A percentile compares a stretch with the other conserved stretches of the same genome.
phyloP scores from a whole-genome alignment of 2,113 vertebrate species.

The Lagopus leucura region DNA sequence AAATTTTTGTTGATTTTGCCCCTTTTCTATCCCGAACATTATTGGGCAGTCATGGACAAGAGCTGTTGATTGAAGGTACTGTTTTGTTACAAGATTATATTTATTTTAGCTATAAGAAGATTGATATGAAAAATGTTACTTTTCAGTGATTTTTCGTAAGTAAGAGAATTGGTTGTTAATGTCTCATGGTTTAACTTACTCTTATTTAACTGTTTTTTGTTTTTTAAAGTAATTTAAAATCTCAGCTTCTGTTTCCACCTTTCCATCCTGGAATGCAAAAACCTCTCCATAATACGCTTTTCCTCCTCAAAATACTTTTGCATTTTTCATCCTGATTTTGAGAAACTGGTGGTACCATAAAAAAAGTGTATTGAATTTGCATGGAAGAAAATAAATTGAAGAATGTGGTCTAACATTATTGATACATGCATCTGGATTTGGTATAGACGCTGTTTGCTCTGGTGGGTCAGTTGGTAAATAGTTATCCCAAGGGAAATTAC shows the following conservation, averaged over 20 bases:
- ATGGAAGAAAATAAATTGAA: not conserved
- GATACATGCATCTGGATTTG: not conserved
- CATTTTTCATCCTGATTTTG: not conserved
- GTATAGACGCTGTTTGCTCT: not conserved
- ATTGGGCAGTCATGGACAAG: constrained; percentile 96
- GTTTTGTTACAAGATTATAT: constrained; percentile 63
- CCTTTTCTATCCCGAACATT: constrained; percentile 96
- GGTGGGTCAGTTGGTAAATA: not conserved
- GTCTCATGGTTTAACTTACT: not conserved
- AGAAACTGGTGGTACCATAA: not conserved
- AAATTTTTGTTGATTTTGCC: constrained; percentile 99
- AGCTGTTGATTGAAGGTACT: constrained; percentile 98
- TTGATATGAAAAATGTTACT: not conserved
- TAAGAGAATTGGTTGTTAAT: not conserved
- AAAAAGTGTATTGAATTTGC: not conserved
- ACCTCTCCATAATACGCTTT: not conserved
- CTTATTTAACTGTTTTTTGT: not conserved
- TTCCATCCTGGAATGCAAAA: not conserved
- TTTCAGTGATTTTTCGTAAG: not conserved
- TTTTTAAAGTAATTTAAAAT: not conserved
- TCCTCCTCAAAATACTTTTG: not conserved
- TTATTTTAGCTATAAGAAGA: constrained; percentile 18
- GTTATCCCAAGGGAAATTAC: not conserved
- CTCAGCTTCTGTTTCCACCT: no score
- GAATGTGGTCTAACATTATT: not conserved